phyloP scores from a whole-genome alignment of 2,797 vertebrate species.

The Calcarius lapponicus region DNA sequence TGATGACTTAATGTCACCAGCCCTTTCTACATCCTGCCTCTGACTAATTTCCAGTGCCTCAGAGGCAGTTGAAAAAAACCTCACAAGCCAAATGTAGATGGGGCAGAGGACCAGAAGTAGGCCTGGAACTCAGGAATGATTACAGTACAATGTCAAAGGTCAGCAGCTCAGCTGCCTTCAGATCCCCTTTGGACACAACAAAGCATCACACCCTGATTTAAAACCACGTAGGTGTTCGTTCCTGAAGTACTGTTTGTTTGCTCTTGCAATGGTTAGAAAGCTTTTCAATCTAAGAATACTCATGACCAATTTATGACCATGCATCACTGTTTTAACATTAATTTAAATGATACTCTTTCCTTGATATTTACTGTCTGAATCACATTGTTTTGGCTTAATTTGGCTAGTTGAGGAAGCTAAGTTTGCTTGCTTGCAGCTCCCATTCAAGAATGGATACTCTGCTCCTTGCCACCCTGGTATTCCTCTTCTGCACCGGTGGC shows the following conservation, averaged over 20 bases:
- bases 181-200: background rate
- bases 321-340: background rate
- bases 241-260: background rate
- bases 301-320: background rate
- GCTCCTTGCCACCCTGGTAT: background rate
- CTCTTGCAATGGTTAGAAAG: background rate
- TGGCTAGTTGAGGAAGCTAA: background rate
- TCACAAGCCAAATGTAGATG: background rate
- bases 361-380: background rate
- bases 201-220: background rate
- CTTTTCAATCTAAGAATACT: background rate
- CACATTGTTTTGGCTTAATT: background rate
- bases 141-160: background rate
- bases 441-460: background rate
- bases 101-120: background rate
- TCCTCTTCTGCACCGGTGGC: conserved; percentile 1
- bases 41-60: conserved; percentile 50
- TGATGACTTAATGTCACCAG: conserved; percentile 30
- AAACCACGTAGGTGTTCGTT: background rate
- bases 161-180: background rate
- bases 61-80: background rate
- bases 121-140: background rate
- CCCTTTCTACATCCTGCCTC: conserved; percentile 41
- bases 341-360: background rate
- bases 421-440: background rate